A percentile compares a stretch with the other conserved stretches of the same genome.
These are phyloP conservation scores for Myotis yumanensis DNA, from an alignment of 2,113 vertebrate genomes.

Conservation along the genomic window DNA sequence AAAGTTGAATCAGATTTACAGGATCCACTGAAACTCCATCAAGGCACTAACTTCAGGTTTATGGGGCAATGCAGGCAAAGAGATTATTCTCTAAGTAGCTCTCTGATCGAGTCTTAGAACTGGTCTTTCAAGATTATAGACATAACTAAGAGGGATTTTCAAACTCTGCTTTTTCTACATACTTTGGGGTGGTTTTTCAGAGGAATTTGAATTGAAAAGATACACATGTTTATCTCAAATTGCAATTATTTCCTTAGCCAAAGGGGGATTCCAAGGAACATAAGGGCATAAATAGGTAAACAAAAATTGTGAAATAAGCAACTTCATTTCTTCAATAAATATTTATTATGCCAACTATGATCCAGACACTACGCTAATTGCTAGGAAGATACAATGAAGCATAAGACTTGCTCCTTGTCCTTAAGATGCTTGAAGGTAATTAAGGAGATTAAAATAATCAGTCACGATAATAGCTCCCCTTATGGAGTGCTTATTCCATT, in stretches of 20 bases:
- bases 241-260: constrained; percentile 27
- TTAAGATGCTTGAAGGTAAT: constrained; percentile 53
- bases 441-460: constrained; percentile 71
- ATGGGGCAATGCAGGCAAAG: background rate
- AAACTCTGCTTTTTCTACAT: background rate
- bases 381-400: constrained; percentile 42
- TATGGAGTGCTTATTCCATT: constrained; percentile 16
- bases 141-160: background rate
- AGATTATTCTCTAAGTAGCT: background rate
- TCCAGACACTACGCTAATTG: constrained; percentile 20
- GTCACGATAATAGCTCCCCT: constrained; percentile 37
- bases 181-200: constrained; percentile 1
- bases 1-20: background rate
- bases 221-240: background rate
- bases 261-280: background rate
- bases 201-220: background rate
- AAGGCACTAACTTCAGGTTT: background rate
- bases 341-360: constrained; percentile 48
- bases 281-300: background rate
- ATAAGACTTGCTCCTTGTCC: background rate
- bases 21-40: background rate
- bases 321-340: constrained; percentile 58
- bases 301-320: constrained; percentile 39
- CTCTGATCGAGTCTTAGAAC: background rate
- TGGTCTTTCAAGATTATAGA: background rate